Conservation (phyloP, 2,888 invertebrate genomes). For the Hypselothyrea guttata region DNA sequence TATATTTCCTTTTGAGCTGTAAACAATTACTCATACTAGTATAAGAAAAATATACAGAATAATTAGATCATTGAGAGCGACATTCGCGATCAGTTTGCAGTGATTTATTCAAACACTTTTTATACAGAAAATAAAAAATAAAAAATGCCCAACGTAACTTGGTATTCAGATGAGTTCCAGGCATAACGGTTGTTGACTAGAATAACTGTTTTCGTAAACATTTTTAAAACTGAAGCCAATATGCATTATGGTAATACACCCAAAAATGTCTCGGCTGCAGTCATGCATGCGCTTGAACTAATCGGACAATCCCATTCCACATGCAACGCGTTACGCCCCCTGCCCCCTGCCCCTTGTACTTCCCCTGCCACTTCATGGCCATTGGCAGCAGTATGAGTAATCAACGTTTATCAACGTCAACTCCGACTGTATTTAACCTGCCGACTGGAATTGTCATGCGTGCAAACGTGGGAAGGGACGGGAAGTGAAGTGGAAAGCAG, state of each 20-base stretch:
- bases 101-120: too few relatives aligned
- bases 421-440: conserved; percentile 11
- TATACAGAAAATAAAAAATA: too few relatives aligned
- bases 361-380: neutral
- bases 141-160: too few relatives aligned
- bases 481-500: conserved; percentile 11
- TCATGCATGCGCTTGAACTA: conserved; percentile 33
- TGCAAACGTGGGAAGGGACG: conserved; percentile 32
- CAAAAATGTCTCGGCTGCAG: conserved; percentile 10
- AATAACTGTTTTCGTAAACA: neutral
- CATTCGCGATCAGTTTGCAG: too few relatives aligned
- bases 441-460: conserved; percentile 55
- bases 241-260: neutral
- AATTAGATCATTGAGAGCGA: too few relatives aligned
- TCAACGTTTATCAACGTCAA: conserved; percentile 24
- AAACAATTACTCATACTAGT: too few relatives aligned
- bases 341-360: too few relatives aligned
- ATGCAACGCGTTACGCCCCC: conserved; percentile 12
- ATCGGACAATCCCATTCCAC: conserved; percentile 32
- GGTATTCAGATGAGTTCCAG: too few relatives aligned
- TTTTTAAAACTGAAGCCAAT: conserved; percentile 8
- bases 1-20: too few relatives aligned
- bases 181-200: neutral
- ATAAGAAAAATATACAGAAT: too few relatives aligned
- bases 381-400: conserved; percentile 35